Conservation (phyloP, 2,113 vertebrate species). For the Boleophthalmus pectinirostris region DNA sequence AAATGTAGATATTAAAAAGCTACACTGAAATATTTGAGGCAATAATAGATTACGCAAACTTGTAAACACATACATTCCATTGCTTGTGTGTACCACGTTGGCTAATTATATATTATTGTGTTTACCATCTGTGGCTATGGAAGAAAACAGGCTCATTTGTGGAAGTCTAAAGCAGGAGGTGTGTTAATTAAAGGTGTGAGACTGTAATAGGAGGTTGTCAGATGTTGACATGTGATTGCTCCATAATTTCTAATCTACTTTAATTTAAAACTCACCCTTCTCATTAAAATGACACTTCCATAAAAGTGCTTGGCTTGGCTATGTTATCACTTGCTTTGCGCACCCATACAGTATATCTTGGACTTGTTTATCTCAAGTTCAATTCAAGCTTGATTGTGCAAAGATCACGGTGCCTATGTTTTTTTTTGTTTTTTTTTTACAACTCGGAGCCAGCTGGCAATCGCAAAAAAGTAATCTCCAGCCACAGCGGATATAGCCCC, state of each 20-base stretch:
- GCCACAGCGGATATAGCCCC: conserved; percentile 26
- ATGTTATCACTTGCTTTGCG: conserved; percentile 19
- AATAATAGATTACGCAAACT: not conserved
- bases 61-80: not conserved
- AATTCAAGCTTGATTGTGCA: conserved; percentile 17
- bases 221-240: conserved; percentile 62
- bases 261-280: conserved; percentile 42
- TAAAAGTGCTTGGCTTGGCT: conserved; percentile 43
- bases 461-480: conserved; percentile 16
- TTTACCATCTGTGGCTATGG: not conserved
- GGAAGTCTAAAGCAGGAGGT: conserved; percentile 12
- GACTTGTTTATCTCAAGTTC: not conserved
- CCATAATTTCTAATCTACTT: conserved; percentile 47
- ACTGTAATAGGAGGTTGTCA: conserved; percentile 46
- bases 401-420: conserved; percentile 8
- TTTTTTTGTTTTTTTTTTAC: not conserved
- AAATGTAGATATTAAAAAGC: no score
- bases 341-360: not conserved
- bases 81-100: not conserved
- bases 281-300: conserved; percentile 59
- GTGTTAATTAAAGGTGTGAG: conserved; percentile 72
- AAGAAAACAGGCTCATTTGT: not conserved
- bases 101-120: not conserved
- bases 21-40: no score
- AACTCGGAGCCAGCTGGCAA: conserved; percentile 26